Evolutionary conservation across 2,797 vertebrate genomes (phyloP), one percentile per base, ranked within the genome.

Genomic region (Cryptoblepharus egeriae): DNA sequence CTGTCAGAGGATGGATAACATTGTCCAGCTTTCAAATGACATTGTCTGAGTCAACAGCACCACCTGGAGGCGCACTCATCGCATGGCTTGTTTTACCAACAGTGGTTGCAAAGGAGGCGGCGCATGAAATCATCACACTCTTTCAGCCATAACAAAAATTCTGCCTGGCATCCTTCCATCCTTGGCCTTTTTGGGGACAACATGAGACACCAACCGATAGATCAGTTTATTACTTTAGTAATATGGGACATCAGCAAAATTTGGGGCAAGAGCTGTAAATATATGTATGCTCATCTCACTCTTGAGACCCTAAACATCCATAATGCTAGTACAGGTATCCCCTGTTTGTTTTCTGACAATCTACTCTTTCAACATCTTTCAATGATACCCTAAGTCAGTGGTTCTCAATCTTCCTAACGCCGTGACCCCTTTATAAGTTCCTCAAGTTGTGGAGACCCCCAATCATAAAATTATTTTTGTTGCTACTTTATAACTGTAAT

Each of bases 1-100:
- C 45, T 70, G 57, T 69, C 72, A 76, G 55, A 75, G 35, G 65
- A 91, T 77, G 30, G 82, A 61, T 72, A 88, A 83, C 57, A 42
- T 68, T 64, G 1, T 37, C 64, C 12, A 11, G 61, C 3, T 77
- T 13, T 28, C 28, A 18, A 65, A 60, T 16, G 28, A 39, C 68
- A 70, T 80, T 88, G 49, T 70, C 75, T 85, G 79, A 75, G 83
- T 75, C 83, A 92, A 92, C 90, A 93, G 88, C 93, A 88, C 94
- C 95, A 90, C 83, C 95, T 96, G 75, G 83, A 91, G 95, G 90
- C 30, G 11, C 1, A 60, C n/a, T 7, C 2, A 1, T 24, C 70
- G 80, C 35, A 92, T 81, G 26, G 26, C 77, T 87, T 64, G 28
- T 75, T 24, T 67, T 76, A 26, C 26, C 49, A 22, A 45, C 39